Conservation (phyloP, 1,140 invertebrate genomes). For the Agraylea sexmaculata region DNA sequence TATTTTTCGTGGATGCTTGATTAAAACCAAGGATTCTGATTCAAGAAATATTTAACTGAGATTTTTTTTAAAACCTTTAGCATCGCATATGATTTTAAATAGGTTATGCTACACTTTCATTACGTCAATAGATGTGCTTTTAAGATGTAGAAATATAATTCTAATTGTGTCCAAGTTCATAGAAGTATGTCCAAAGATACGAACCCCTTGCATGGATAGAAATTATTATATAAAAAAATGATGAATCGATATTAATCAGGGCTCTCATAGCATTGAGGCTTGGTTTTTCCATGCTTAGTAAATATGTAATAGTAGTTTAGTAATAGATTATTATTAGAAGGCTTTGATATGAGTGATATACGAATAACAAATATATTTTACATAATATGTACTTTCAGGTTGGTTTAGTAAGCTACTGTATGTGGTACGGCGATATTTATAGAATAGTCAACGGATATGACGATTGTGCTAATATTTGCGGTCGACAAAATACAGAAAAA, state of each 20-base stretch:
- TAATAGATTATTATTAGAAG: neutral
- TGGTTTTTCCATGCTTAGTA: neutral
- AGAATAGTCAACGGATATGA: conserved; percentile 55
- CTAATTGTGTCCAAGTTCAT: too few relatives aligned
- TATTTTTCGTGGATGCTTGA: too few relatives aligned
- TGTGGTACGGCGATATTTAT: conserved; percentile 43
- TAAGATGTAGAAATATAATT: too few relatives aligned
- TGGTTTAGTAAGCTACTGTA: conserved; percentile 36
- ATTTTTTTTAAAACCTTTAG: too few relatives aligned
- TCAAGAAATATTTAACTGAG: too few relatives aligned
- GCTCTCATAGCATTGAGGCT: too few relatives aligned
- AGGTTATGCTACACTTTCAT: too few relatives aligned
- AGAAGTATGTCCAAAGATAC: too few relatives aligned
- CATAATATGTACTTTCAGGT: conserved; percentile 32
- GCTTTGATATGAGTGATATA: neutral
- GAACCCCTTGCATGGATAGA: neutral
- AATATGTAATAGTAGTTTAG: too few relatives aligned
- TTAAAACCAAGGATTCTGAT: too few relatives aligned
- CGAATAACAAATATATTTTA: neutral
- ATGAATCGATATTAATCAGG: neutral
- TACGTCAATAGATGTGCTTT: too few relatives aligned
- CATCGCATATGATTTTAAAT: too few relatives aligned
- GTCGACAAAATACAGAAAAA: conserved; percentile 31
- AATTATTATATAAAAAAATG: neutral
- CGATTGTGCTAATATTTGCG: conserved; percentile 56